Base-by-base conservation (phyloP, 2,888 invertebrate species). In the Amphipyra berbera region DNA sequence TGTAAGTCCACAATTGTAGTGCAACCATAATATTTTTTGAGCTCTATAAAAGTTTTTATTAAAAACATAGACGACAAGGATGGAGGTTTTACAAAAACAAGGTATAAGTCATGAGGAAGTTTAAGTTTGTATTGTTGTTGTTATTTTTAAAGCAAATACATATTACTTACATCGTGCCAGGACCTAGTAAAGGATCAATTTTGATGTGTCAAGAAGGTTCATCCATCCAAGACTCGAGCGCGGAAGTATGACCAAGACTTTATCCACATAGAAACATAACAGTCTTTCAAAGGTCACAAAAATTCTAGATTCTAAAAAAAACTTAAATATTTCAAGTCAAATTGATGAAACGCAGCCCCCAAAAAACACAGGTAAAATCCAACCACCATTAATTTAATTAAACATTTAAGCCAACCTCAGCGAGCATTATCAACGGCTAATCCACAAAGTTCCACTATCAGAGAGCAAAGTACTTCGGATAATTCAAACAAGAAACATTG, bases 401-500 rank as follows among this genome's bases (percentile, higher is more conserved):
- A 63, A 53, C 50, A 62, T 64, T 56, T 55, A 61, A 73, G 49
- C 57, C 47, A 60, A 66, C 46, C 38, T 13, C 54, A 58, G 46
- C 46, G 9, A 63, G 56, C 50, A 61, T 67, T 67, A 70, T 48
- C 57, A 65, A 27, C 49, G 7, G 54, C 48, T 79, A 62, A 80
- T 76, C 74, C 65, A 63, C 56, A 65, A 68, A 68, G 57, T 48
- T 49, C 50, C 58, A 76, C 62, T 75, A 76, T 71, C 61, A 68
- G 57, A 60, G 53, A 52, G 57, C 48, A 21, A 52, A 61, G 75
- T 76, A 78, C 68, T 76, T 64, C 55, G 61, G 64, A 58, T 84
- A 79, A 86, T 80, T 82, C 80, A 84, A 82, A 84, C 84, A 82
- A 79, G 84, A 81, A 81, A 75, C 60, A 73, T 78, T 52, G 73